Conservation (phyloP, 2,888 invertebrate species). For the Odontothrips loti region DNA sequence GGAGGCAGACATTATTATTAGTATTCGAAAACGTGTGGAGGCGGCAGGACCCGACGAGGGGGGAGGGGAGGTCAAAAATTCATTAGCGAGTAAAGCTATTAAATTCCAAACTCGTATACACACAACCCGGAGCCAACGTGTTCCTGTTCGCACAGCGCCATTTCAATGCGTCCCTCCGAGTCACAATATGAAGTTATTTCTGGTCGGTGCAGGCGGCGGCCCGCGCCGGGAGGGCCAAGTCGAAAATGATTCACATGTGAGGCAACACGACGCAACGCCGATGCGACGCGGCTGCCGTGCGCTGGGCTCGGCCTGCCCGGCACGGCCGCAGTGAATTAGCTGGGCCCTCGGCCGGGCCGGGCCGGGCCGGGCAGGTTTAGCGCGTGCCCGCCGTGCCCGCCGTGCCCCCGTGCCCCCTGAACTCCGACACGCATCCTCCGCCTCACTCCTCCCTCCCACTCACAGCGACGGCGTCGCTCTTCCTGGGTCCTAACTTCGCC, state of each 20-base stretch:
- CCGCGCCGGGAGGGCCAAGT: background rate
- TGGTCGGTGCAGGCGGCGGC: background rate
- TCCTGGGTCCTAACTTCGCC: background rate
- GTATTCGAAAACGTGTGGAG: too few species aligned
- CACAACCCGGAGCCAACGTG: too few species aligned
- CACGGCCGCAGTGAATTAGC: background rate
- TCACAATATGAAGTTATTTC: too few species aligned
- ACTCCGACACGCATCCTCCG: background rate
- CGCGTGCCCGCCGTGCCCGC: background rate
- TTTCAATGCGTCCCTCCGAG: too few species aligned
- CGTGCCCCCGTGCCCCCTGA: background rate
- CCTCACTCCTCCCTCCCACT: background rate
- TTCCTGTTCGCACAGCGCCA: too few species aligned
- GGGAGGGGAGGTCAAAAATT: too few species aligned
- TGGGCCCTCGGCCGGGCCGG: background rate
- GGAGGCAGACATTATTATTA: too few species aligned
- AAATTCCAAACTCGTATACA: too few species aligned
- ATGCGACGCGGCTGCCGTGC: background rate
- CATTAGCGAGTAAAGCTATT: too few species aligned
- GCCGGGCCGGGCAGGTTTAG: background rate
- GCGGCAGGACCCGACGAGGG: too few species aligned
- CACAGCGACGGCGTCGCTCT: background rate
- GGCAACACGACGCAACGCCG: slow-evolving; percentile 11
- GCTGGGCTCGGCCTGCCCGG: background rate
- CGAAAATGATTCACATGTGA: background rate